These are phyloP conservation scores for Acropternis orthonyx DNA, from an alignment of 2,797 vertebrate species.

Conservation along the genomic window DNA sequence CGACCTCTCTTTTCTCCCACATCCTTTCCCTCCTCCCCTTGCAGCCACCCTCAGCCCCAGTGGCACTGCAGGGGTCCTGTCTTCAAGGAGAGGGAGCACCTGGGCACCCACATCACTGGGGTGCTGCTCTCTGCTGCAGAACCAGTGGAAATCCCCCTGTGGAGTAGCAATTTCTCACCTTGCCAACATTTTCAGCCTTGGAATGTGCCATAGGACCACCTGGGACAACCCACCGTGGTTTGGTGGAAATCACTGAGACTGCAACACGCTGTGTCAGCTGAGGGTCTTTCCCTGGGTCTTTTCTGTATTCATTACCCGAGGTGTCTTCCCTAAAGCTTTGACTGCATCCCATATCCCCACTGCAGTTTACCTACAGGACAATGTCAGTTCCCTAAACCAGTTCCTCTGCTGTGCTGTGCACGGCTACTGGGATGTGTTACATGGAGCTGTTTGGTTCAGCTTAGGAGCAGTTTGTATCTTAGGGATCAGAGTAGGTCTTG, in stretches of 20 bases:
- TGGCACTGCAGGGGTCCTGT: not conserved
- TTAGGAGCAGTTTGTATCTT: not conserved
- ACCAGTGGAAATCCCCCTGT: rapidly evolving
- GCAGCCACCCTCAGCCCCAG: not conserved
- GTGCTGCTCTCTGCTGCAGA: not conserved
- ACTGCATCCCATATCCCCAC: not conserved
- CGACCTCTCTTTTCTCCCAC: not conserved
- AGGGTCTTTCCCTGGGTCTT: not conserved
- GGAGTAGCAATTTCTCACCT: not conserved
- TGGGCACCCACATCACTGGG: rapidly evolving
- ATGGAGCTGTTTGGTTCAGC: rapidly evolving
- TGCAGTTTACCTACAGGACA: not conserved
- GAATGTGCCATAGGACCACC: rapidly evolving
- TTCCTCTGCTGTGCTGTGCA: not conserved
- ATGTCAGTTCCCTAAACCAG: not conserved
- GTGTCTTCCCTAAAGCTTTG: not conserved
- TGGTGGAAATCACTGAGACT: not conserved
- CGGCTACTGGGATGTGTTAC: not conserved
- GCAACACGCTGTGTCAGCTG: no score
- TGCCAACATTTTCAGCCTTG: not conserved
- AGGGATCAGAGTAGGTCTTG: not conserved
- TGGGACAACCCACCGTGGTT: not conserved
- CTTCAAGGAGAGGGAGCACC: not conserved
- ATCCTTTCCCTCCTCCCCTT: not conserved
- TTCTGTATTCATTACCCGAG: not conserved